Conservation (phyloP, 1,140 invertebrate genomes). For the Pemphigus obesinymphae region DNA sequence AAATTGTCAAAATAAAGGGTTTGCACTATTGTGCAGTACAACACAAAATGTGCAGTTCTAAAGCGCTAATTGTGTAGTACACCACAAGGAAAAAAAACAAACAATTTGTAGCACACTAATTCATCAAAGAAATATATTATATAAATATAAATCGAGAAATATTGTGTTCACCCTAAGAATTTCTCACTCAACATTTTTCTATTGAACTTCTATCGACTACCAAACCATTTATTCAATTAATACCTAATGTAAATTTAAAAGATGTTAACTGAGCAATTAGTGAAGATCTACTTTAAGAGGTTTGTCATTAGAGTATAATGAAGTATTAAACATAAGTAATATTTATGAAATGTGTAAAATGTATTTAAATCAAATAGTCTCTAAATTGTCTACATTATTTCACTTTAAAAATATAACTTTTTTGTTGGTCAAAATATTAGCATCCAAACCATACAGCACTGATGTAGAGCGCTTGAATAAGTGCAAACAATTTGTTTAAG, state of each 20-base stretch:
- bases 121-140: no score
- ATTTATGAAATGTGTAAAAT: neutral
- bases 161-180: neutral
- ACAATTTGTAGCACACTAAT: no score
- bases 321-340: neutral
- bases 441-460: neutral
- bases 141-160: neutral
- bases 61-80: no score
- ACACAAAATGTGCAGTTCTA: no score
- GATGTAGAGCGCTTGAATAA: slow-evolving; percentile 2
- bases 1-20: no score
- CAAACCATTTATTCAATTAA: neutral
- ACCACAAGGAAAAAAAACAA: no score
- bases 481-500: slow-evolving; percentile 16
- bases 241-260: neutral
- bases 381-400: neutral
- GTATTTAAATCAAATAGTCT: neutral
- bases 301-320: neutral
- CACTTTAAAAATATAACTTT: neutral
- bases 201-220: neutral
- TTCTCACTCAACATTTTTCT: neutral
- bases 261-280: neutral
- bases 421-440: neutral
- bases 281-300: neutral
- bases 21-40: no score